Conservation (phyloP, 2,113 vertebrate species). For the Okapia johnstoni region DNA sequence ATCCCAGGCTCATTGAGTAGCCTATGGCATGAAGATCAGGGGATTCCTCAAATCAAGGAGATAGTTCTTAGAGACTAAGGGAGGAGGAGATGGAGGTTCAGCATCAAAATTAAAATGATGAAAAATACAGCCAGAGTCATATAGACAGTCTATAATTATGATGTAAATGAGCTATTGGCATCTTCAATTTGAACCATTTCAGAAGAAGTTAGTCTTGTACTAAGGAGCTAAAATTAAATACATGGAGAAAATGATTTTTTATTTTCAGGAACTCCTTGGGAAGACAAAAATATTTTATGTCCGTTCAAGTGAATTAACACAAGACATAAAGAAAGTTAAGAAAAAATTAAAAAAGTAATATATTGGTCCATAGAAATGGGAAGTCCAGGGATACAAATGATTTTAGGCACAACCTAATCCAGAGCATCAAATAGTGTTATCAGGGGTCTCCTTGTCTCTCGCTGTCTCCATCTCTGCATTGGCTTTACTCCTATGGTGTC, state of each 20-base stretch:
- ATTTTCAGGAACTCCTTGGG: background rate
- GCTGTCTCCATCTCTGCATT: background rate
- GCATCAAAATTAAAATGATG: background rate
- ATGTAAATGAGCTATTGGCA: background rate
- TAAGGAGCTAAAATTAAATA: background rate
- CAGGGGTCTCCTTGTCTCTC: background rate
- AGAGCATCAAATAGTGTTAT: background rate
- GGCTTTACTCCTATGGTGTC: background rate
- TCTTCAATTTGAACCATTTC: background rate
- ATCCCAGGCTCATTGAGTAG: background rate
- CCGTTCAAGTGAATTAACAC: background rate
- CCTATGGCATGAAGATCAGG: background rate
- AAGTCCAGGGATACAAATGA: background rate
- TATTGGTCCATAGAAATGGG: background rate
- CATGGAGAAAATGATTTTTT: background rate
- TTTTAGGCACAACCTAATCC: background rate
- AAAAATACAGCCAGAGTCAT: background rate
- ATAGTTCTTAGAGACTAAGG: background rate
- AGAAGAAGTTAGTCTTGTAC: background rate
- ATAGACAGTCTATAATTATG: background rate
- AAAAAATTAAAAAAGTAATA: background rate
- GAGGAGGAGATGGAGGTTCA: background rate
- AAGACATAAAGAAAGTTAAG: background rate
- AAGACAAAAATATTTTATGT: background rate
- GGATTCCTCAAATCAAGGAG: background rate